Conservation (phyloP, 2,113 vertebrate species). For the Sporophila hypoxantha region DNA sequence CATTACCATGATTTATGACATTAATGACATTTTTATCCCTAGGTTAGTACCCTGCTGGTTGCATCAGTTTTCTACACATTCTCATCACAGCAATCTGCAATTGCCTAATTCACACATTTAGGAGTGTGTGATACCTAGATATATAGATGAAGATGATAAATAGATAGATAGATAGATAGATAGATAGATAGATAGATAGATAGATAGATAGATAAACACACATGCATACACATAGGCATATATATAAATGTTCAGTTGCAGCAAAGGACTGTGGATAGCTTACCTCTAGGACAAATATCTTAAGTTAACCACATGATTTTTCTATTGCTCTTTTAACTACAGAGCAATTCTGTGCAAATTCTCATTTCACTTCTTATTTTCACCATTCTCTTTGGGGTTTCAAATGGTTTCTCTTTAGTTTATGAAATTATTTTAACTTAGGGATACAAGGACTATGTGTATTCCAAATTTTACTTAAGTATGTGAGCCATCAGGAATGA, state of each 20-base stretch:
- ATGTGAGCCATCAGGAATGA: background rate
- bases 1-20: background rate
- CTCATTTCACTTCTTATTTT: background rate
- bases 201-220: background rate
- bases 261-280: background rate
- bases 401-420: background rate
- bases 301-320: background rate
- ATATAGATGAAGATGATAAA: too few species aligned
- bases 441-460: background rate
- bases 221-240: background rate
- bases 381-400: background rate
- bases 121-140: background rate
- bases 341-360: background rate
- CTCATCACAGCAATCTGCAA: background rate
- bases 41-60: background rate
- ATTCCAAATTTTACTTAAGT: background rate
- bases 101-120: background rate
- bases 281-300: background rate
- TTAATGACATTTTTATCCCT: background rate
- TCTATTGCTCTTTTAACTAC: background rate
- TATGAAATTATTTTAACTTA: constrained; percentile 24
- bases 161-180: background rate
- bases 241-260: background rate
- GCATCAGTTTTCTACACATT: background rate
- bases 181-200: background rate